Base-by-base conservation (phyloP, 2,113 vertebrate species). In the Psittacula cyanocephala region DNA sequence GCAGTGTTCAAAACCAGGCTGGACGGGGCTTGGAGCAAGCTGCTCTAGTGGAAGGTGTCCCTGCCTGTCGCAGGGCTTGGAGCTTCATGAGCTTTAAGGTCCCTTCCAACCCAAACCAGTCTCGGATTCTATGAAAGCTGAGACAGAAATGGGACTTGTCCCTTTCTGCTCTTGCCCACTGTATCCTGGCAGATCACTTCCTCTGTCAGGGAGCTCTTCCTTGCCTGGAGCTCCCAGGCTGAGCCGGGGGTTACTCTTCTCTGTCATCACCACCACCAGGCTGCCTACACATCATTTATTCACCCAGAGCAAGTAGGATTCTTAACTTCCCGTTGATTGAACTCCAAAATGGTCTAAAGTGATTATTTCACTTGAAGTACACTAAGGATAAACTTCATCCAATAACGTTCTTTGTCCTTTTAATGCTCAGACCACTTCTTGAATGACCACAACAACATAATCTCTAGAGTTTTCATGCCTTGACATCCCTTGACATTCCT, bases 391-490 rank as follows among this genome's bases (percentile, higher is more conserved):
- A 52, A 60, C 25, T 67, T 18, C 17, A 27, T 25, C 15, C 81
- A 62, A 22, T 16, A 57, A 60, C 22, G 20, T 60, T 29, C 11
- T 47, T 80, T 81, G 23, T 67, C 18, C 25, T 77, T 82, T 22
- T 10, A 62, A 47, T 25, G 33, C 22, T 82, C 71, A 37, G 23
- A 24, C 4, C 22, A 47, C 2, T 84, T 35, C 33, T 65, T 62
- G 46, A 80, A 70, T 83, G 50, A 9, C 11, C 47, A 59, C n/a
- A n/a, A 53, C 0, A 0, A 62, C 31, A n/a, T 13, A 17, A 29
- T 29, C 37, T 43, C 29, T 37, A 57, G 49, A 8, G 17, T 47
- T 52, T 25, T 41, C 62, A 22, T 23, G 52, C 29, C 2, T 3
- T 44, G 39, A 10, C 65, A 50, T 55, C 80, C 50, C 52, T 55